phyloP scores from a whole-genome alignment of 2,113 vertebrate species.

The Bos indicus region DNA sequence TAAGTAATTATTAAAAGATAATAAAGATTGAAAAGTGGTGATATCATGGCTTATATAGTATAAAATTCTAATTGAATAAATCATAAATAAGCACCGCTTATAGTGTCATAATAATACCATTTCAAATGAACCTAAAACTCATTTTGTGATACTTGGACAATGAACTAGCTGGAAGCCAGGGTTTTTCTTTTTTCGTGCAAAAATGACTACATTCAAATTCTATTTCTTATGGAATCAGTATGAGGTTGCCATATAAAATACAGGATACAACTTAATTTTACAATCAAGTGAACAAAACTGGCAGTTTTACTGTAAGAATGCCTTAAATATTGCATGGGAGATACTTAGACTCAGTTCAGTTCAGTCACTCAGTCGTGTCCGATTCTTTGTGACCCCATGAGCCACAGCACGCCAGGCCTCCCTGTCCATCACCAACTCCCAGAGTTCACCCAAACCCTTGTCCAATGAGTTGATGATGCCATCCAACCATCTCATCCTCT shows the following conservation, averaged over 20 bases:
- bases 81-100: neutral
- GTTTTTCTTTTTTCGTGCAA: neutral
- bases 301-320: neutral
- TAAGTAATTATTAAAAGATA: neutral
- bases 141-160: neutral
- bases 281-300: neutral
- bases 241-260: neutral
- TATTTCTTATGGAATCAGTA: neutral
- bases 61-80: neutral
- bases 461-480: too few relatives aligned
- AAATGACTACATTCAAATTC: neutral
- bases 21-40: neutral
- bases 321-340: neutral
- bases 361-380: fast-evolving
- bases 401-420: too few relatives aligned
- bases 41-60: neutral
- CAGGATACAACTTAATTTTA: neutral
- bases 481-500: too few relatives aligned
- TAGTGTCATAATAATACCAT: neutral
- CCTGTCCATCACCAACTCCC: too few relatives aligned
- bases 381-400: too few relatives aligned
- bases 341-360: neutral
- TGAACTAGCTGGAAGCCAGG: neutral
- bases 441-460: too few relatives aligned
- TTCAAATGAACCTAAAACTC: neutral